Percentiles rank a stretch among this genome's conserved stretches.
Evolutionary conservation across 2,888 invertebrate species (phyloP).

Genomic region (Willowsia nigromaculata): DNA sequence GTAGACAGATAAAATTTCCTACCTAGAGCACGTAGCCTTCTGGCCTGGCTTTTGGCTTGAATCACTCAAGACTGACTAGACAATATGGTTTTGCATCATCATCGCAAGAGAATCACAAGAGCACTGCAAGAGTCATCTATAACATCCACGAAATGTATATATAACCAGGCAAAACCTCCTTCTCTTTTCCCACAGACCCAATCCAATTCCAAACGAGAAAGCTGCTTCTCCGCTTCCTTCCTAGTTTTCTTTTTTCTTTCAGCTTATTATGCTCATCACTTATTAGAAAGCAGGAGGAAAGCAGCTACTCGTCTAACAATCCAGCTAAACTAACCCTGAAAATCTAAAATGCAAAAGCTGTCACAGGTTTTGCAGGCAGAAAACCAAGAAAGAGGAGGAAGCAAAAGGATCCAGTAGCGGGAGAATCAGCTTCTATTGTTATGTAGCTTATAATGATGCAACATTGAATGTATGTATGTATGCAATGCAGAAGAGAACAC

Average conservation of each 20-base stretch:
- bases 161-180: background rate
- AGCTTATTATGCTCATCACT: background rate
- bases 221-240: background rate
- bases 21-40: conserved; percentile 2
- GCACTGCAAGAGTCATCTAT: background rate
- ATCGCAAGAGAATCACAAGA: background rate
- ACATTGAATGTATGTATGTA: background rate
- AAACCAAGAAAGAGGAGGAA: background rate
- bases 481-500: background rate
- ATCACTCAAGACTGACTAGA: background rate
- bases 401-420: background rate
- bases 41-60: conserved; percentile 1
- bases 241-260: background rate
- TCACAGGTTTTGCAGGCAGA: conserved; percentile 11
- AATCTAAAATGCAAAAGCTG: conserved; percentile 47
- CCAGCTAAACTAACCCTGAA: conserved; percentile 15
- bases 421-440: background rate
- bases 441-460: background rate
- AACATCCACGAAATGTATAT: background rate
- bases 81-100: background rate
- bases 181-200: background rate
- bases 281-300: background rate
- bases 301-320: background rate
- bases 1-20: background rate
- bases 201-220: conserved; percentile 15